phyloP scores from a whole-genome alignment of 2,113 vertebrate genomes.

The Sturnira hondurensis region DNA sequence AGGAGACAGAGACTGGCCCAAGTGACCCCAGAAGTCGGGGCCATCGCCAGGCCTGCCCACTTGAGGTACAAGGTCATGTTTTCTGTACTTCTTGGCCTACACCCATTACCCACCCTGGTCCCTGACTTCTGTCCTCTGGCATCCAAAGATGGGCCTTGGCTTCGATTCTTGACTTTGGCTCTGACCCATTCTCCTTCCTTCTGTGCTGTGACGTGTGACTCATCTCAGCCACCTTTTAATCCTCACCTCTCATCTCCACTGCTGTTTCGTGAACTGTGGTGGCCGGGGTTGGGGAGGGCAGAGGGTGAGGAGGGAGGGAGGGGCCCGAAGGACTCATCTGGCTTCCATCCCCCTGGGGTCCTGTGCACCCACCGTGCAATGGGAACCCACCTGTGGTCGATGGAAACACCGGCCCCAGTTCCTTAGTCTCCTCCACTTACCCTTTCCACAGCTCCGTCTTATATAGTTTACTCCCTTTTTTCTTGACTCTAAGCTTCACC shows the following conservation, averaged over 20 bases:
- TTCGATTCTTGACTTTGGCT: background rate
- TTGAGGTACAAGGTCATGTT: background rate
- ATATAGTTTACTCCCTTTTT: background rate
- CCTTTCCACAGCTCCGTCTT: background rate
- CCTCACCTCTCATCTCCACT: background rate
- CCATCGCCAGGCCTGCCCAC: background rate
- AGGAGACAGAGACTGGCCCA: rapidly evolving
- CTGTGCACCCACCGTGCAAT: background rate
- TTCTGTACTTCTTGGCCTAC: background rate
- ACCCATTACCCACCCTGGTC: background rate
- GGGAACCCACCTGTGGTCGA: background rate
- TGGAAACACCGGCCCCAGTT: background rate
- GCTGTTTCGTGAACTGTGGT: background rate
- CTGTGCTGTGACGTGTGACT: background rate
- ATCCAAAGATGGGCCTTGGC: background rate
- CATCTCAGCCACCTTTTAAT: background rate
- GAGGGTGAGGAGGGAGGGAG: background rate
- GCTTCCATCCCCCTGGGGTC: too few species aligned
- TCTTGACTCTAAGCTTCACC: background rate
- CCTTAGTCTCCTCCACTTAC: background rate
- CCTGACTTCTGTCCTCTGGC: background rate
- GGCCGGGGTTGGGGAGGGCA: background rate
- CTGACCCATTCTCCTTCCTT: background rate
- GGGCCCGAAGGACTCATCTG: rapidly evolving
- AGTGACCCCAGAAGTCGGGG: background rate